Evolutionary conservation across 2,113 vertebrate genomes (phyloP), one percentile per base, ranked within the genome.

Genomic region (Percopsis transmontana): DNA sequence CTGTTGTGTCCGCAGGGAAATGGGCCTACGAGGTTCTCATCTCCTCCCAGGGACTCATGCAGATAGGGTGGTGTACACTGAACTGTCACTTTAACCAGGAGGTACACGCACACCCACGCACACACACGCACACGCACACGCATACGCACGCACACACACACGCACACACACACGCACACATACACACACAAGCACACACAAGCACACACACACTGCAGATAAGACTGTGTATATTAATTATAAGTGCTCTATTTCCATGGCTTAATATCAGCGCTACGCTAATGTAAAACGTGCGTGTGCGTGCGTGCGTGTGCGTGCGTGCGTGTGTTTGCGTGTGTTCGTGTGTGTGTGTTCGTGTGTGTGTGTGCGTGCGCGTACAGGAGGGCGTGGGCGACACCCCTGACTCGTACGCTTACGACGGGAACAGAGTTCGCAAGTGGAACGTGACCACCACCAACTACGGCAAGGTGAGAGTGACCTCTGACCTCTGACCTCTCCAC

Each of bases 21-120:
- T 99, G 97, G 97, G 91, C 95, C 71, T 99, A 98, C 0, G 97
- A 99, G 87, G 97, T 99, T 59, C 92, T 99, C 82, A 98, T 99
- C 90, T 99, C 97, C 64, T 99, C 97, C 38, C 96, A 99, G 89
- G 97, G 97, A 1, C 94, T 99, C 74, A 99, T 99, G 97, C 97
- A 99, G 90, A 98, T 99, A 0, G 97, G 97, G 19, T 99, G 97
- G 97, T 99, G 97, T 69, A 99, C 97, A 4, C 90, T 99, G 10
- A 95, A 90, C 91, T 99, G 97, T 88, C 95, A 95, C 78, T 99
- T 99, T 82, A 99, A 99, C 83, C 97, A 99, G 82, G 97, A 99
- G 97, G 97, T 99, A 81, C 13, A n/a, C 11, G 13, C 52, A 42
- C 47, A 40, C 55, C 21, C 55, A 59, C 65, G 67, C 61, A 54